Base-by-base conservation (phyloP, 2,797 vertebrate genomes). In the Lagodon rhomboides region DNA sequence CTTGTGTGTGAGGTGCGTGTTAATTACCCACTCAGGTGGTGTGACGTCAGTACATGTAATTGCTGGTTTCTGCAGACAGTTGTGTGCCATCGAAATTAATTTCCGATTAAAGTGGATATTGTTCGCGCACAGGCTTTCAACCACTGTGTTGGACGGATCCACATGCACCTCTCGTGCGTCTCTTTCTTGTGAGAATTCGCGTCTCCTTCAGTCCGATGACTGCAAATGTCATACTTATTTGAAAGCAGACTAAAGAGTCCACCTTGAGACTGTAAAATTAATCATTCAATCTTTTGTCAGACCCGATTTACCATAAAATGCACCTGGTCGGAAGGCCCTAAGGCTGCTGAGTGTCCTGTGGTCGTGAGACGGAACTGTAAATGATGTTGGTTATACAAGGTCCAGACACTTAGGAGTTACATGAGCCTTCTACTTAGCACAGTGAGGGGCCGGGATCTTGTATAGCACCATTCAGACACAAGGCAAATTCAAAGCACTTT, bases 201-300 rank as follows among this genome's bases (percentile, higher is more conserved):
- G 44, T 41, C 43, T 75, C n/a, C 55, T 13, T 41, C 65, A 62
- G 44, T 49, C 59, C 77, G 46, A 78, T 56, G 60, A 67, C 55
- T 65, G 58, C 44, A 84, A 84, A 76, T 70, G 62, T 82, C 61
- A 69, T 30, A 20, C 46, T 27, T 65, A 66, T 69, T 61, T 72
- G 18, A 82, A 65, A 66, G 38, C 63, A 77, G 77, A 82, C 60
- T 51, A 20, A 46, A 75, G 56, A 74, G 51, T 71, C 78, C 50
- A 20, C 30, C 16, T 50, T 53, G 43, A 84, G 74, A 75, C 59
- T 58, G 17, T 73, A 77, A 80, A 70, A 56, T 55, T 65, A 60
- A 80, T 56, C 53, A 41, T 64, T 75, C n/a, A 44, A 15, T 46
- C 30, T 54, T 41, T 27, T 65, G 75, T 73, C 55, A 68, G 65